Conservation (phyloP, 2,888 invertebrate genomes). For the Agrochola lychnidis region DNA sequence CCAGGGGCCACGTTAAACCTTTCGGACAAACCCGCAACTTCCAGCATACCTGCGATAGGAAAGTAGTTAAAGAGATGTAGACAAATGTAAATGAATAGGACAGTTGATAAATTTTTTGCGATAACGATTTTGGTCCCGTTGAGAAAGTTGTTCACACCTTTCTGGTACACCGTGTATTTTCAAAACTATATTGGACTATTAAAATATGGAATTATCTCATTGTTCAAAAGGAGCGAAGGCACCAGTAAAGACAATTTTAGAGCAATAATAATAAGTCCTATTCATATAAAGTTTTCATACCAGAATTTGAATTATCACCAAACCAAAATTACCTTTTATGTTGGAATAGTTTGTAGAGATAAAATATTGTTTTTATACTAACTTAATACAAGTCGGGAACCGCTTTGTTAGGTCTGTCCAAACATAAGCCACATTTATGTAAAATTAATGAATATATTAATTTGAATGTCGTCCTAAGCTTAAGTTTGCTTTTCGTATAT, state of each 20-base stretch:
- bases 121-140: no score
- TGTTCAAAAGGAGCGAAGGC: background rate
- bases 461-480: slow-evolving; percentile 4
- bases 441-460: slow-evolving; percentile 34
- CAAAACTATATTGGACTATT: background rate
- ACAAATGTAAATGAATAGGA: no score
- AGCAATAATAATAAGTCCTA: slow-evolving; percentile 4
- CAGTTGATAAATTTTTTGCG: no score
- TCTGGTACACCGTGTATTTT: background rate
- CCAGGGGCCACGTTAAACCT: no score
- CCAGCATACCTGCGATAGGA: no score
- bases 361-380: slow-evolving; percentile 27
- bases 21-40: no score
- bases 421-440: slow-evolving; percentile 35
- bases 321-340: background rate
- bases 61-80: no score
- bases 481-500: background rate
- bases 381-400: background rate
- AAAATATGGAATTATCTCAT: background rate
- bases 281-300: slow-evolving; percentile 9
- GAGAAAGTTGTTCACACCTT: no score
- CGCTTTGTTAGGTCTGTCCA: slow-evolving; percentile 15
- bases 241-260: background rate
- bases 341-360: background rate
- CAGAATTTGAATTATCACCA: slow-evolving; percentile 3